Conservation (phyloP, 2,113 vertebrate genomes). For the Sebastes fasciatus region DNA sequence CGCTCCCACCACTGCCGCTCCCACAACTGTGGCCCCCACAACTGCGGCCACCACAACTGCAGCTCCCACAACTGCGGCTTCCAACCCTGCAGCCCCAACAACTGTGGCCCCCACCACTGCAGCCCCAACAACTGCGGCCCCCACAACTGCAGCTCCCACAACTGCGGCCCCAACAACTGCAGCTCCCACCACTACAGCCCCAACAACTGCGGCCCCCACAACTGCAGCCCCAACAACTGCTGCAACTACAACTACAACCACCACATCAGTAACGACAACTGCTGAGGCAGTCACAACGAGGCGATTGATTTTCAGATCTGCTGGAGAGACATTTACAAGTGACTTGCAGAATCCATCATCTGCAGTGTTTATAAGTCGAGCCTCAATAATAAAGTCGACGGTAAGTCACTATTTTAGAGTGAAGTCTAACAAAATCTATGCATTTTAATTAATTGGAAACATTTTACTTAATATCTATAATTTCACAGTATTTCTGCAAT, state of each 20-base stretch:
- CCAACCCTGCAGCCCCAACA: background rate
- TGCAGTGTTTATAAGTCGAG: background rate
- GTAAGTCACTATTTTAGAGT: conserved; percentile 11
- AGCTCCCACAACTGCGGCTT: no score
- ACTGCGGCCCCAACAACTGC: background rate
- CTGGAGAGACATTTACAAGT: conserved; percentile 20
- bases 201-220: background rate
- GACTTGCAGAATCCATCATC: conserved; percentile 47
- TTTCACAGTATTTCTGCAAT: background rate
- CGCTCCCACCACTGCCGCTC: no score
- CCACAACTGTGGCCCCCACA: no score
- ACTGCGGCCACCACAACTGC: no score
- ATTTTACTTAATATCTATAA: background rate
- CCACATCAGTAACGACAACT: background rate
- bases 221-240: background rate
- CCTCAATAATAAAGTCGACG: background rate
- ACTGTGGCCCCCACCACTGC: background rate
- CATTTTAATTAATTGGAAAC: background rate
- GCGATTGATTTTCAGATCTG: conserved; percentile 24
- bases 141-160: no score
- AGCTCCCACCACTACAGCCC: background rate
- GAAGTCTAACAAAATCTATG: background rate
- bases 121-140: background rate
- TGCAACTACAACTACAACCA: no score
- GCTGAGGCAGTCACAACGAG: background rate